These are phyloP conservation scores for Coreius guichenoti DNA, from an alignment of 2,797 vertebrate genomes.

Conservation along the genomic window DNA sequence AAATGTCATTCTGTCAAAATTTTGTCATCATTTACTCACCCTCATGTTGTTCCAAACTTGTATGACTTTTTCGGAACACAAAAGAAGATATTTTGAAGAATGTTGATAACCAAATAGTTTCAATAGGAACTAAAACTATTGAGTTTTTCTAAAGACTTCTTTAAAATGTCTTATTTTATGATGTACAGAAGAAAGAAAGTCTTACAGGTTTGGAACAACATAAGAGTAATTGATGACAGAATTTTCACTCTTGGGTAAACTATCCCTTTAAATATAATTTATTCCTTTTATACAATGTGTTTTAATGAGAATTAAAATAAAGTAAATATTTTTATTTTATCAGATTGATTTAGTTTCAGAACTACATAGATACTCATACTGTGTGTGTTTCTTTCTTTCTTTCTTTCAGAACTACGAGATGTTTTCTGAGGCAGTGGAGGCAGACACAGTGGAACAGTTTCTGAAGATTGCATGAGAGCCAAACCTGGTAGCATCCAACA, in stretches of 20 bases:
- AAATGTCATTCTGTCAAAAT: neutral
- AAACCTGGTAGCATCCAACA: conserved; percentile 32
- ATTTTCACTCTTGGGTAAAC: too few species aligned
- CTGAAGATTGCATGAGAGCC: conserved; percentile 87
- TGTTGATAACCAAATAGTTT: neutral
- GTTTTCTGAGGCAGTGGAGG: conserved; percentile 92
- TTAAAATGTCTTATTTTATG: neutral
- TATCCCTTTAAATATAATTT: neutral
- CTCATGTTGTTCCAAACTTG: neutral
- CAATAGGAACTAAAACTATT: neutral
- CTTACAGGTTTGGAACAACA: neutral
- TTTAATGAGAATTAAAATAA: neutral
- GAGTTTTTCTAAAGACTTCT: neutral
- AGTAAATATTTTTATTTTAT: neutral
- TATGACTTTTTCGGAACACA: neutral
- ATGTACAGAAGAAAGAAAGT: neutral
- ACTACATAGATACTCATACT: neutral
- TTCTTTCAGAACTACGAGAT: conserved; percentile 87
- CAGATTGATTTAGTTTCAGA: neutral
- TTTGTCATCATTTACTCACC: neutral
- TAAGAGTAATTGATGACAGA: neutral
- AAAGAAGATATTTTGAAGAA: neutral
- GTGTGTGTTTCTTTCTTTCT: conserved; percentile 14
- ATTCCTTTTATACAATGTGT: neutral
- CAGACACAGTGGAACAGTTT: conserved; percentile 88